Evolutionary conservation across 2,113 vertebrate species (phyloP), one percentile per base, ranked within the genome.

Genomic region (Phyllostomus discolor): DNA sequence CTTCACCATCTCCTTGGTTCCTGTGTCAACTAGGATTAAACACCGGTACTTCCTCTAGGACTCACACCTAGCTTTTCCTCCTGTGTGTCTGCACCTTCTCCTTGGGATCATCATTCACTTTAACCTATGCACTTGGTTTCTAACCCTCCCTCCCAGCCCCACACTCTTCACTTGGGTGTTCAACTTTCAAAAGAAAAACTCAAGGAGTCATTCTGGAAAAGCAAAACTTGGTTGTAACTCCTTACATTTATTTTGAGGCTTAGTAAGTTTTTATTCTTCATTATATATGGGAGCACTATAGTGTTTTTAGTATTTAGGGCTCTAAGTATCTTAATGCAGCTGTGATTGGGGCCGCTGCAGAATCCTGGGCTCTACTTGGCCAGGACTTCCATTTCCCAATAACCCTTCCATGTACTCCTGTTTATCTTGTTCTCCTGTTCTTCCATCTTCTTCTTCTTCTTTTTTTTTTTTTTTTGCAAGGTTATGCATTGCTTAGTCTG

Each of bases 111-210:
- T 16, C 75, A 17, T 16, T 72, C 17, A 66, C 54, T 52, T 35
- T 81, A 4, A 62, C 52, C 31, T 2, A 14, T 0, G 1, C 20
- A 50, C 70, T 12, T 64, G 9, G 26, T 16, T 35, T 81, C 81
- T 28, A 85, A 80, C 8, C 8, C 46, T 91, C 64, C 22, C 52
- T 9, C 24, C 22, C 31, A 79, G 31, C 8, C 50, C 64, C 75
- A 72, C 24, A 69, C 54, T 59, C 50, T 81, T 76, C 20, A 66
- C 38, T 48, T 48, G 35, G 24, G 52, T 52, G 14, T 83, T 66
- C 17, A 33, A 46, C 67, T 82, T 92, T 88, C n/a, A 59, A 57
- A 92, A 82, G 46, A 84, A 81, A 88, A 75, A 15, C 31, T 11
- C 8, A 82, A 59, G 48, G 33, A 92, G 69, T 41, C 66, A 33